phyloP scores from a whole-genome alignment of 2,888 invertebrate species.

The Serripes groenlandicus region DNA sequence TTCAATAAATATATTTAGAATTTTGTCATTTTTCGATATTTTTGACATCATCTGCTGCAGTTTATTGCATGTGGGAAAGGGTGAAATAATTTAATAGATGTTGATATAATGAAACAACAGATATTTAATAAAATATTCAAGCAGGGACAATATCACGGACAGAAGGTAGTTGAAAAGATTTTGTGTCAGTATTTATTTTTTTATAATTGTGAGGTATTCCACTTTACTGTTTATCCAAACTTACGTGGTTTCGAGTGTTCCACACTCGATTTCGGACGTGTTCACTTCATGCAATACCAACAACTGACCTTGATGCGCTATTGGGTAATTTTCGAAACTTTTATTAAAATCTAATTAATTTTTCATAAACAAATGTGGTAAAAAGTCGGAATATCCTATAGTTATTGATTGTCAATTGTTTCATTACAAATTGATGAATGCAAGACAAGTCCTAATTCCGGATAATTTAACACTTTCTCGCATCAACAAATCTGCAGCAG shows the following conservation, averaged over 20 bases:
- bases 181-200: neutral
- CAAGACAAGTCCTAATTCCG: too few species aligned
- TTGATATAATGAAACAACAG: too few species aligned
- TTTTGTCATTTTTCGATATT: too few species aligned
- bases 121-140: neutral
- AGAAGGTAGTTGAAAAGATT: neutral
- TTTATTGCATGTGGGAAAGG: too few species aligned
- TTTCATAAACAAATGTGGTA: neutral
- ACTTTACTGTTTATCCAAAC: slow-evolving; percentile 83
- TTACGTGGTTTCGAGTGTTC: slow-evolving; percentile 99
- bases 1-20: too few species aligned
- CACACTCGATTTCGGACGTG: slow-evolving; percentile 88
- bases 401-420: neutral
- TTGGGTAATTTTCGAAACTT: neutral
- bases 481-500: too few species aligned
- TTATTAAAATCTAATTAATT: too few species aligned
- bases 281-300: slow-evolving; percentile 48
- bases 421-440: too few species aligned
- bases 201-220: slow-evolving; percentile 9
- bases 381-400: neutral
- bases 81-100: too few species aligned
- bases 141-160: neutral
- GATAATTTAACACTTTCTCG: too few species aligned
- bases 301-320: slow-evolving; percentile 47
- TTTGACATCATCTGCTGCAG: too few species aligned